Evolutionary conservation across 2,113 vertebrate species (phyloP).

Genomic region (Dipodomys spectabilis): DNA sequence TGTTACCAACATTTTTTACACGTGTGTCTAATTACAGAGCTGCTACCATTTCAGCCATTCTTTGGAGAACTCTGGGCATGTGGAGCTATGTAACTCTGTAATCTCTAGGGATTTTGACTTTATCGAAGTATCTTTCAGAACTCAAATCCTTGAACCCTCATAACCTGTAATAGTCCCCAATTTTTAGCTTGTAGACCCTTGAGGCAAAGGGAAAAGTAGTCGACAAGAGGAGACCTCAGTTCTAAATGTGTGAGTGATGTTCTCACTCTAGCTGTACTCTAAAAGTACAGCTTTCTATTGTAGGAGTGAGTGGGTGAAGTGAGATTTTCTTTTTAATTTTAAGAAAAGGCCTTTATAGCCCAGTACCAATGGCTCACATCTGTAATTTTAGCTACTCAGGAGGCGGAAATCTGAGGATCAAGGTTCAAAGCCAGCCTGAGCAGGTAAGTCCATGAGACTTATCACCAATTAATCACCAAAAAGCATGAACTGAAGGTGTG

Average conservation of each 20-base stretch:
- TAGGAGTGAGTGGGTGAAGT: conserved; percentile 74
- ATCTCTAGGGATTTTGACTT: conserved; percentile 28
- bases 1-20: neutral
- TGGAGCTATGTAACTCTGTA: conserved; percentile 10
- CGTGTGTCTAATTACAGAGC: conserved; percentile 9
- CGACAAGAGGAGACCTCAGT: conserved; percentile 48
- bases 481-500: no score
- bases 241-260: conserved; percentile 58
- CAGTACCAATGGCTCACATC: no score
- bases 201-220: neutral
- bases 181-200: conserved; percentile 26
- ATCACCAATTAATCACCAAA: no score
- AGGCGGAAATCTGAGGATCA: no score
- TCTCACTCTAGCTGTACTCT: conserved; percentile 60
- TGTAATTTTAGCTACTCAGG: no score
- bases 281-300: conserved; percentile 66
- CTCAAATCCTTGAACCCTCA: neutral
- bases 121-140: conserved; percentile 1
- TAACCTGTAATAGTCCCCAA: neutral
- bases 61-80: neutral
- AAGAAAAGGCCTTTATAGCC: conserved; percentile 20
- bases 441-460: no score
- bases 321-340: conserved; percentile 55
- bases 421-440: no score
- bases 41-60: conserved; percentile 28